A percentile compares a stretch with the other conserved stretches of the same genome.
Evolutionary conservation across 2,113 vertebrate species (phyloP).

Genomic region (Xerus inauris): DNA sequence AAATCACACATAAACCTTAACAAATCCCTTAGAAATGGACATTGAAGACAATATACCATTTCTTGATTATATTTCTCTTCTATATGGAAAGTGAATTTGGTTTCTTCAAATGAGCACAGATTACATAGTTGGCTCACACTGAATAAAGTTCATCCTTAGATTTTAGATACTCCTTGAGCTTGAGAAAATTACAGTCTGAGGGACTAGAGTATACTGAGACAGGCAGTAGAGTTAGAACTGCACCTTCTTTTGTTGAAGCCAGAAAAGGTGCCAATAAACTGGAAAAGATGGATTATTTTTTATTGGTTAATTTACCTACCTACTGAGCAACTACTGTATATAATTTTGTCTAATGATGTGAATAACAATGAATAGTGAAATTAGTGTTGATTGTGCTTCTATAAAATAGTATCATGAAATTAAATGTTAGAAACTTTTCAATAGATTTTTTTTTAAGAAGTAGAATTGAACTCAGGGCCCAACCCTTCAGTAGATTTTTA

Average conservation of each 20-base stretch:
- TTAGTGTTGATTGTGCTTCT: background rate
- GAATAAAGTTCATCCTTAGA: conserved; percentile 30
- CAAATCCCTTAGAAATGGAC: background rate
- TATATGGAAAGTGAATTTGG: background rate
- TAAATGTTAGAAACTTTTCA: background rate
- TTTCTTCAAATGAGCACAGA: background rate
- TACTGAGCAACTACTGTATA: background rate
- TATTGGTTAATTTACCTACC: background rate
- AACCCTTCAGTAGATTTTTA: background rate
- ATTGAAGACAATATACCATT: background rate
- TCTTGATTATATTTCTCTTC: background rate
- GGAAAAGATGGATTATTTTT: background rate
- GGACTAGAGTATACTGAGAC: background rate
- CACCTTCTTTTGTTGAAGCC: background rate
- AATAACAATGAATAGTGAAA: background rate
- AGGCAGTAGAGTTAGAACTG: background rate
- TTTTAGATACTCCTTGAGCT: background rate
- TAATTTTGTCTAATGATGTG: background rate
- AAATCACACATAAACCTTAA: background rate
- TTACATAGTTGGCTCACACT: background rate
- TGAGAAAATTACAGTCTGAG: background rate
- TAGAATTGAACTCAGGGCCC: too few relatives aligned
- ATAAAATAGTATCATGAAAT: background rate
- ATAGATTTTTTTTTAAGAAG: background rate
- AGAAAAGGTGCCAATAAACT: background rate